Conservation (phyloP, 1,140 invertebrate species). For the Drosophila pallidifrons region DNA sequence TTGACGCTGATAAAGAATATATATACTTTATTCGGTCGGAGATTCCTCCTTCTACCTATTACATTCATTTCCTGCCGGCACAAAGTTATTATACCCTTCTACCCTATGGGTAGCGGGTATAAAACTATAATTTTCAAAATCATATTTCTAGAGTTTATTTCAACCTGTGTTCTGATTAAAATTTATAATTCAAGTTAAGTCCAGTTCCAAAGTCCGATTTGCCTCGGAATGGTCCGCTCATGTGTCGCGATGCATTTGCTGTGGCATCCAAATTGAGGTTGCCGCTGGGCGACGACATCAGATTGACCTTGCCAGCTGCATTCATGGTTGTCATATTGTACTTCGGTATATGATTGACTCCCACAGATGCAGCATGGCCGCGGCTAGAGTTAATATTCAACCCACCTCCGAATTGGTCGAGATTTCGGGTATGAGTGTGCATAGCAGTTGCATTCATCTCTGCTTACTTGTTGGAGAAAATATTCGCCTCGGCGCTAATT, state of each 20-base stretch:
- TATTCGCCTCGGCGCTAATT: conserved; percentile 50
- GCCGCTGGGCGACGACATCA: conserved; percentile 62
- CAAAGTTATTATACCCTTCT: too few species aligned
- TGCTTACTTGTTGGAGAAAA: conserved; percentile 39
- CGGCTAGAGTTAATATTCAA: conserved; percentile 35
- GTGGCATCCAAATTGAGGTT: conserved; percentile 61
- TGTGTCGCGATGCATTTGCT: conserved; percentile 57
- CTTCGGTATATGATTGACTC: conserved; percentile 56
- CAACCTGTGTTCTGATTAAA: conserved; percentile 30
- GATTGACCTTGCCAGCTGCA: conserved; percentile 52
- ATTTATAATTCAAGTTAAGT: conserved; percentile 55
- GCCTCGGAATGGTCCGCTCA: conserved; percentile 62
- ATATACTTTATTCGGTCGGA: too few species aligned
- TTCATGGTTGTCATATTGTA: conserved; percentile 61
- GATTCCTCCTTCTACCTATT: too few species aligned
- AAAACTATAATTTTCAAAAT: too few species aligned
- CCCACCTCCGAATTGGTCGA: conserved; percentile 58
- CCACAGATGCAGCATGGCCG: conserved; percentile 58
- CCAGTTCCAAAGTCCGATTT: conserved; percentile 58
- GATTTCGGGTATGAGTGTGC: conserved; percentile 50
- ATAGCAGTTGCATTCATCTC: conserved; percentile 47
- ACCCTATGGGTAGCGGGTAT: too few species aligned
- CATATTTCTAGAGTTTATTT: too few species aligned
- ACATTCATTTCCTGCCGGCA: too few species aligned
- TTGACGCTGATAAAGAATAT: too few species aligned